Evolutionary conservation across 2,113 vertebrate genomes (phyloP), one percentile per base, ranked within the genome.

Genomic region (Cavia porcellus): DNA sequence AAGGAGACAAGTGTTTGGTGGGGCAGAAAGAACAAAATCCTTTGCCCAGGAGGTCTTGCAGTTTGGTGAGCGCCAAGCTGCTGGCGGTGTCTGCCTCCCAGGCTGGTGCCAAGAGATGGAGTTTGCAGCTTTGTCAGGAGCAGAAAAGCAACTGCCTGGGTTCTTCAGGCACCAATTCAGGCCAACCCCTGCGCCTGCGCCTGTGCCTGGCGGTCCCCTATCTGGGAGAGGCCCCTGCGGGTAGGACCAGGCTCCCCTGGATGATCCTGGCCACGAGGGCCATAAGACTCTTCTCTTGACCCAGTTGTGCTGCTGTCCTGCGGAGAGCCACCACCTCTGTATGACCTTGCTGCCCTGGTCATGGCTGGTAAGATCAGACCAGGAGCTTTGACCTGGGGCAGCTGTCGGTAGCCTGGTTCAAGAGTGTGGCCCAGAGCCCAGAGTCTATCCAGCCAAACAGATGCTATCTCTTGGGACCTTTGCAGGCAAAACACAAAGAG

Each of bases 1-100:
- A 95, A 98, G 84, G 61, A 87, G 93, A 95, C 64, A 87, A 97
- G 86, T 57, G 70, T 96, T 94, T 89, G 91, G 96, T 86, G 82
- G 92, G 88, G 81, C 92, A 83, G 77, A 84, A 72, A 89, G 88
- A 96, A 81, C 38, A 92, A 68, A 80, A n/a, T 68, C 81, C 75
- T 86, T 74, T 81, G 57, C 59, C 52, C 72, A 28, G 70, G 68
- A 59, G 17, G 38, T 57, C 74, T 77, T 68, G 85, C 68, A 28
- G 38, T 66, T 70, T 80, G 62, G 45, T 47, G 45, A 70, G 28
- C 5, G 3, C 86, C 74, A 45, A 62, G n/a, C 55, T 50, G 30
- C 64, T 68, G 0, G 4, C 0, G 5, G 68, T 4, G 6, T 45
- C 95, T 55, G 75, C 42, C 42, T 28, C 59, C 32, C 47, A 12